phyloP scores from a whole-genome alignment of 2,888 invertebrate species.

The Parnassius mnemosyne region DNA sequence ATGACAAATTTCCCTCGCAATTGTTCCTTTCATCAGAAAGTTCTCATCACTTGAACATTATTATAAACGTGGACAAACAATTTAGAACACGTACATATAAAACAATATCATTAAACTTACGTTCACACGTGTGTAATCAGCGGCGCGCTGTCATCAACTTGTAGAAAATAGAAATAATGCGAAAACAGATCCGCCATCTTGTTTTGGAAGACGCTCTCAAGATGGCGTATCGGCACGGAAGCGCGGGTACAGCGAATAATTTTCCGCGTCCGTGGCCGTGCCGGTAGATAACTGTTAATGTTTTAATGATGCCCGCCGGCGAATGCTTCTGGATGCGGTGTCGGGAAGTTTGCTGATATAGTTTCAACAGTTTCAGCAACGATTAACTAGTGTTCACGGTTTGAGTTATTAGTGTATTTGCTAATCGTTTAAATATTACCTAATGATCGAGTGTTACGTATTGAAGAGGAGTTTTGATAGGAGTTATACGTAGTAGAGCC shows the following conservation, averaged over 20 bases:
- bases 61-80: conserved; percentile 13
- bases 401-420: too few species aligned
- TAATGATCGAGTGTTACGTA: too few species aligned
- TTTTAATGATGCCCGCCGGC: conserved; percentile 56
- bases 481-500: too few species aligned
- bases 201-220: conserved; percentile 32
- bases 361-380: conserved; percentile 1
- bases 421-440: too few species aligned
- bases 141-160: conserved; percentile 11
- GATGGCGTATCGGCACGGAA: conserved; percentile 45
- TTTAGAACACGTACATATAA: conserved; percentile 10
- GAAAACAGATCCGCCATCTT: conserved; percentile 30
- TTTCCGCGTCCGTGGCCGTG: conserved; percentile 72
- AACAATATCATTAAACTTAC: conserved; percentile 12
- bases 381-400: conserved; percentile 4
- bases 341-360: conserved; percentile 12
- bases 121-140: conserved; percentile 20
- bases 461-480: too few species aligned
- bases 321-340: conserved; percentile 15
- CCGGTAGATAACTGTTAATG: conserved; percentile 61
- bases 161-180: neutral
- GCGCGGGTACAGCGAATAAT: conserved; percentile 61
- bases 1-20: neutral
- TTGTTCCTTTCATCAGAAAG: conserved; percentile 1
- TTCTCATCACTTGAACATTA: conserved; percentile 3